These are phyloP conservation scores for Margarornis squamiger DNA, from an alignment of 2,797 vertebrate genomes.

Conservation along the genomic window DNA sequence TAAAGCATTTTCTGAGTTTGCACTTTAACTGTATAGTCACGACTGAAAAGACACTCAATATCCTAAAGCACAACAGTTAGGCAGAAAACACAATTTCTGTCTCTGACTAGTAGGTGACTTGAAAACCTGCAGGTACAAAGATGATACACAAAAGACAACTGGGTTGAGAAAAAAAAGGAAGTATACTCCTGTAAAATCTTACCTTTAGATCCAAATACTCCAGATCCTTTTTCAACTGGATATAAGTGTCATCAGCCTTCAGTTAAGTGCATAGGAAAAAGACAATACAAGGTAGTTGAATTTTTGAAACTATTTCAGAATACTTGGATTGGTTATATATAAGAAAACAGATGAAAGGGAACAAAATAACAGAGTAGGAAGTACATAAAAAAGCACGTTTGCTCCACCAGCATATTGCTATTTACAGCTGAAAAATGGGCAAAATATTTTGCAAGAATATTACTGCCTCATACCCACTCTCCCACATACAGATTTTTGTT, in stretches of 20 bases:
- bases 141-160: not conserved
- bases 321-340: not conserved
- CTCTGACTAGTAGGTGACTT: not conserved
- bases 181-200: slow-evolving; percentile 19
- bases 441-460: not conserved
- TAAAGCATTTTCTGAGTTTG: not conserved
- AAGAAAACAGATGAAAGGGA: not conserved
- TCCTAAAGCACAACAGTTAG: not conserved
- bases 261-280: slow-evolving; percentile 24
- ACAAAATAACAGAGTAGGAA: slow-evolving; percentile 31
- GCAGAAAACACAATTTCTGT: not conserved
- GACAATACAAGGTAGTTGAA: not conserved
- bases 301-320: not conserved
- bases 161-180: not conserved
- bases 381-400: slow-evolving; percentile 8
- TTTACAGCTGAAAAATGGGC: slow-evolving; percentile 24
- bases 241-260: slow-evolving; percentile 97
- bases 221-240: slow-evolving; percentile 98
- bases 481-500: not conserved
- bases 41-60: not conserved
- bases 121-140: not conserved
- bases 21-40: not conserved
- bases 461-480: not conserved
- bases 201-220: slow-evolving; percentile 99
- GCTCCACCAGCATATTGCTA: slow-evolving; percentile 6